Evolutionary conservation across 1,140 invertebrate species (phyloP).

Genomic region (Cecropterus lyciades): DNA sequence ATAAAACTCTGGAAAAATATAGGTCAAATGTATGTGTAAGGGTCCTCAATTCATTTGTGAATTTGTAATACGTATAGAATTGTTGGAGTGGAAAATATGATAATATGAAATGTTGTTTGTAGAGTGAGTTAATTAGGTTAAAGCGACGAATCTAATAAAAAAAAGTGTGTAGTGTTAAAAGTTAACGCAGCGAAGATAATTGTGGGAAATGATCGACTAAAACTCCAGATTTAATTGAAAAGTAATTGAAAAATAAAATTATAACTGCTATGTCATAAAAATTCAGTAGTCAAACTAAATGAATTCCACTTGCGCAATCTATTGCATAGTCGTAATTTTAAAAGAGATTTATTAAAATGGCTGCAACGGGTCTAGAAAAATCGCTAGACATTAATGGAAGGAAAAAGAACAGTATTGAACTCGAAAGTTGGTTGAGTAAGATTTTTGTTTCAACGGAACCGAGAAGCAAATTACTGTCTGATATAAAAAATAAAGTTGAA

Average conservation of each 20-base stretch:
- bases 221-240: no score
- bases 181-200: no score
- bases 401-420: conserved; percentile 14
- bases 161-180: no score
- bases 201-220: no score
- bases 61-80: neutral
- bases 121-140: no score
- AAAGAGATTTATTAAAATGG: conserved; percentile 35
- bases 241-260: no score
- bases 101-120: conserved; percentile 6
- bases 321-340: conserved; percentile 35
- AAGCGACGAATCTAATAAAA: no score
- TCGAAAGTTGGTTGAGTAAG: conserved; percentile 13
- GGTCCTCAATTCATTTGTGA: conserved; percentile 16
- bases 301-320: conserved; percentile 25
- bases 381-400: no score
- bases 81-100: conserved; percentile 9
- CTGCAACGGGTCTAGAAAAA: conserved; percentile 29
- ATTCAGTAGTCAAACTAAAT: conserved; percentile 11
- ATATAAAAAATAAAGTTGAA: no score
- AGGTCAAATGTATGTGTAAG: conserved; percentile 19
- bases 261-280: conserved; percentile 13
- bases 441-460: neutral
- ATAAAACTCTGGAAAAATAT: conserved; percentile 29
- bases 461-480: neutral